These are phyloP conservation scores for Ostrea denselamellosa DNA, from an alignment of 1,140 invertebrate genomes.

Conservation along the genomic window DNA sequence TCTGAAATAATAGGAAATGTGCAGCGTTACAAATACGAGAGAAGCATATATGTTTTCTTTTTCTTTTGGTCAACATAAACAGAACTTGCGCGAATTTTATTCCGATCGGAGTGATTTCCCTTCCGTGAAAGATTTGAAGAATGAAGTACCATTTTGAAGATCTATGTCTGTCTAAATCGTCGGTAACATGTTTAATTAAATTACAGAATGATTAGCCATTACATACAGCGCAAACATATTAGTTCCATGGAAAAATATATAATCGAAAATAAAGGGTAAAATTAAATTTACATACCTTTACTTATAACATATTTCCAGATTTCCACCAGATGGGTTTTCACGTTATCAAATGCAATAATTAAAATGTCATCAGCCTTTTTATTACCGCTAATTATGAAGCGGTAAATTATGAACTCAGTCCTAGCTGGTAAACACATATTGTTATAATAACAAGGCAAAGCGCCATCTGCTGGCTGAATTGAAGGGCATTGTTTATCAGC, in stretches of 20 bases:
- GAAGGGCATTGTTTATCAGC: not conserved
- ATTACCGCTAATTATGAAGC: not conserved
- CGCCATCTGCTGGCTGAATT: not conserved
- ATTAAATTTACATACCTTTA: not conserved
- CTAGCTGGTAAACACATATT: constrained; percentile 31
- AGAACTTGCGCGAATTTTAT: too few species aligned
- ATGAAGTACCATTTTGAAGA: too few species aligned
- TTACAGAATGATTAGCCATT: too few species aligned
- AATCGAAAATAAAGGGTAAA: too few species aligned
- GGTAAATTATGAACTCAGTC: constrained; percentile 35
- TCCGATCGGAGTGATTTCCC: too few species aligned
- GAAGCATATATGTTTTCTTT: too few species aligned
- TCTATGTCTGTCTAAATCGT: too few species aligned
- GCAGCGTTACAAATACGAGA: not conserved
- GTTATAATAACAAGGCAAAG: constrained; percentile 8
- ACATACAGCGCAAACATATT: too few species aligned
- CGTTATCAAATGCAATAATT: constrained; percentile 37
- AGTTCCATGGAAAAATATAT: too few species aligned
- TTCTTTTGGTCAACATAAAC: too few species aligned
- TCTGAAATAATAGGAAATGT: not conserved
- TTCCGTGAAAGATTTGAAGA: too few species aligned
- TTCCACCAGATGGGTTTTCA: not conserved
- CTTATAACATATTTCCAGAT: constrained; percentile 7
- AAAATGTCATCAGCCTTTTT: not conserved
- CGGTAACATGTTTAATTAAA: too few species aligned